Evolutionary conservation across 2,113 vertebrate species (phyloP).

Genomic region (Embiotoca jacksoni): DNA sequence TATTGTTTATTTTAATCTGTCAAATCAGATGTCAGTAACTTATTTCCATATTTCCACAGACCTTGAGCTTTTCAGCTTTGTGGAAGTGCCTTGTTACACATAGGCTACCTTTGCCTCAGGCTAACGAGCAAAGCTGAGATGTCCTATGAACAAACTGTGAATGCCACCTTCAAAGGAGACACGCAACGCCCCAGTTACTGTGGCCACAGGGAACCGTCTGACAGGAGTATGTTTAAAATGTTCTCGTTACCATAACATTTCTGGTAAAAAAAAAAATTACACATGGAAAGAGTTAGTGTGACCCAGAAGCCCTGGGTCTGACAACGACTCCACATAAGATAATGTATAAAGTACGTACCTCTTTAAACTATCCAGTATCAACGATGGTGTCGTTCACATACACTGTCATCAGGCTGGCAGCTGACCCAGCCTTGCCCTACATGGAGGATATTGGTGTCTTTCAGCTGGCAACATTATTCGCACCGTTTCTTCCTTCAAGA

Average conservation of each 20-base stretch:
- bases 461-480: slow-evolving; percentile 39
- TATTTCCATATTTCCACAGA: slow-evolving; percentile 15
- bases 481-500: slow-evolving; percentile 17
- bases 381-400: slow-evolving; percentile 1
- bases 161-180: slow-evolving; percentile 70
- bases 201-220: slow-evolving; percentile 58
- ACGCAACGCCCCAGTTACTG: slow-evolving; percentile 39
- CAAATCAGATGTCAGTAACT: slow-evolving; percentile 9
- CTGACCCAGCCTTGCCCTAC: slow-evolving; percentile 34
- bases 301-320: slow-evolving; percentile 14
- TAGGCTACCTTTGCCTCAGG: slow-evolving; percentile 43
- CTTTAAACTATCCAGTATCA: slow-evolving; percentile 1
- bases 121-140: slow-evolving; percentile 56
- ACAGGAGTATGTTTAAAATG: slow-evolving; percentile 34
- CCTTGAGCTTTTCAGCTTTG: slow-evolving; percentile 28
- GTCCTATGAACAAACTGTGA: slow-evolving; percentile 50
- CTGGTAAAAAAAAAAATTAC: slow-evolving; percentile 55
- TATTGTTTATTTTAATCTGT: no score
- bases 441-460: slow-evolving; percentile 49
- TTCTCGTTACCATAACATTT: slow-evolving; percentile 58
- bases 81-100: slow-evolving; percentile 19
- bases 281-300: slow-evolving; percentile 56
- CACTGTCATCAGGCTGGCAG: neutral
- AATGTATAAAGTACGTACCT: neutral
- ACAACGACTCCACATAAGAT: neutral